These are phyloP conservation scores for Meganola albula DNA, from an alignment of 2,888 invertebrate genomes.

Conservation along the genomic window DNA sequence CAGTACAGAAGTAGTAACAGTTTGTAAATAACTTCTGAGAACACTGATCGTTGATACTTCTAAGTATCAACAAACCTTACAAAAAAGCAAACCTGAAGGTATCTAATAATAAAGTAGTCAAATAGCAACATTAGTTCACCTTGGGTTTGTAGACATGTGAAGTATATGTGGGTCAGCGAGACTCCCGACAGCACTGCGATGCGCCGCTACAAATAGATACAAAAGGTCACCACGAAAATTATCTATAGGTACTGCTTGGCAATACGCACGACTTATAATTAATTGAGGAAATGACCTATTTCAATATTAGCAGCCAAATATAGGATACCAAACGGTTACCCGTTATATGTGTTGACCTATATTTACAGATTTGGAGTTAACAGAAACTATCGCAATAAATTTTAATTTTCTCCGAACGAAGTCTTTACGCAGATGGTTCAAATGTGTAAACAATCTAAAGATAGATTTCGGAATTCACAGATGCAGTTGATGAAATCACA, in stretches of 20 bases:
- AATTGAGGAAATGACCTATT: conserved; percentile 60
- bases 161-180: conserved; percentile 55
- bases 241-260: conserved; percentile 47
- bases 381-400: conserved; percentile 4
- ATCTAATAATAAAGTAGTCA: conserved; percentile 20
- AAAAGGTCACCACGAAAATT: conserved; percentile 63
- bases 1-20: no score
- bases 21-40: no score
- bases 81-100: conserved; percentile 6
- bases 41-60: no score
- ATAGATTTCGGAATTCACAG: conserved; percentile 43
- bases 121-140: conserved; percentile 30
- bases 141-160: conserved; percentile 33
- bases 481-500: conserved; percentile 76
- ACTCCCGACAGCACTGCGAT: conserved; percentile 41
- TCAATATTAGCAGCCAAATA: conserved; percentile 22
- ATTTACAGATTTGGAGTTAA: conserved; percentile 1
- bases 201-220: conserved; percentile 60
- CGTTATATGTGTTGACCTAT: conserved; percentile 7
- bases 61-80: no score
- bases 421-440: conserved; percentile 1
- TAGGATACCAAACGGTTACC: conserved; percentile 13
- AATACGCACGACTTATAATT: conserved; percentile 52
- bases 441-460: conserved; percentile 5
- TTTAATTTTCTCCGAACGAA: conserved; percentile 1